Evolutionary conservation across 92 coral and sea anemone species (phyloP), one percentile per base, ranked within the genome.

Genomic region (Plumapathes pennacea): DNA sequence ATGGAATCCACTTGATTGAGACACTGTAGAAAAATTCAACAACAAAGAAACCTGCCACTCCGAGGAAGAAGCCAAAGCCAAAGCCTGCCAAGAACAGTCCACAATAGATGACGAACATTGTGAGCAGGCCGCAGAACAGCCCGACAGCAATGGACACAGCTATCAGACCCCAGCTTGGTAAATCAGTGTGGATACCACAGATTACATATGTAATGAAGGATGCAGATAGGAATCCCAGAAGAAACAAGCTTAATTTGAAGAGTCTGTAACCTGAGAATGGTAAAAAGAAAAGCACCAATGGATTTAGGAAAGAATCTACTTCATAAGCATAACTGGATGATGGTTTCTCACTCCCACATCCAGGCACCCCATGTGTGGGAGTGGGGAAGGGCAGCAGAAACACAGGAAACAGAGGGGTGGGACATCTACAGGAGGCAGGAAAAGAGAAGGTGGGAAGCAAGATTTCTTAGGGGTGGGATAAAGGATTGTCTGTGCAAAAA

Each of bases 21-120:
- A 94, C 63, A 46, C 62, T 87, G 54, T 61, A 64, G 37, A 84
- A 76, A 40, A 80, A 72, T 41, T 83, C 85, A 3, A 88, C 45
- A 26, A 80, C 54, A 50, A 71, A 62, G 78, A 88, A 70, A 6
- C 57, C 61, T 10, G 83, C 90, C 23, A 94, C 53, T 31, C 89
- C 96, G 51, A 75, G 71, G 65, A 84, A 82, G 49, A 92, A 92
- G 22, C 98, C 98, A 51, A 88, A 79, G 4, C 89, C 80, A 46
- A 92, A 92, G 23, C 98, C 98, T 6, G 84, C 83, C 9, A 88
- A 64, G 85, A 94, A 94, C 28, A 94, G 50, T 25, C 99, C 99
- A 65, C 96, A 94, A 51, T 80, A 78, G 9, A 46, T 68, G 67
- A 88, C 90, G 30, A 92, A 83, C 69, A 80, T 86, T 10, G 96